Base-by-base conservation (phyloP, 2,888 invertebrate species). In the Belgica antarctica region DNA sequence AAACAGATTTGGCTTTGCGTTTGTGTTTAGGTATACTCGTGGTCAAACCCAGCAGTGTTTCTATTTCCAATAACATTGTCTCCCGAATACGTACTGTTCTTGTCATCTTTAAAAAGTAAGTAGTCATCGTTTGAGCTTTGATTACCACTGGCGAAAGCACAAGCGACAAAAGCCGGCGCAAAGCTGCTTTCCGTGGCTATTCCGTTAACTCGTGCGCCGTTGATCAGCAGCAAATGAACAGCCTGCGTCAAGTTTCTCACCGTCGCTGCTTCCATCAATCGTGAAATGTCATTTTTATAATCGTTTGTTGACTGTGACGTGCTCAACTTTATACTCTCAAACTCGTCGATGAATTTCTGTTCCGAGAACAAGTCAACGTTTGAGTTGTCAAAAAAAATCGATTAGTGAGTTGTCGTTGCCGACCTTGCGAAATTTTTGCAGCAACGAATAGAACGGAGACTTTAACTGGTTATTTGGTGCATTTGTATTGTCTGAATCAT, bases 401-500 rank as follows among this genome's bases (percentile, higher is more conserved):
- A 41, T 15, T n/a, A 41, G 41, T n/a, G 12, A 12, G 15, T 15
- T 41, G 41, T 41, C n/a, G 10, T n/a, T 41, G 41, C 41, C 15
- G 41, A 41, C 12, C 3, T 1, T 24, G 2, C 22, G 1, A 15
- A 59, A 24, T 15, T 59, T 27, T 5, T 24, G 15, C n/a, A 62
- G 31, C 8, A 62, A 3, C 3, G 34, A 7, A 5, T 62, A 28
- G 3, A 62, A 62, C 34, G 62, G 62, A 7, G 62, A 34, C 12
- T 31, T 5, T 7, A 19, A 19, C 0, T 62, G 19, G 2, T 28
- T 2, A 19, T 62, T 62, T 10, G 34, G 19, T 8, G 28, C 19
- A 27, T 62, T 62, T 7, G 62, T 8, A n/a, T 27, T 62, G 36
- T 28, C 12, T 34, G 19, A 2, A 62, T 62, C 22, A 62, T 62